Percentiles rank a stretch among this genome's conserved stretches.
phyloP scores from a whole-genome alignment of 2,113 vertebrate genomes.

The Acanthisitta chloris region DNA sequence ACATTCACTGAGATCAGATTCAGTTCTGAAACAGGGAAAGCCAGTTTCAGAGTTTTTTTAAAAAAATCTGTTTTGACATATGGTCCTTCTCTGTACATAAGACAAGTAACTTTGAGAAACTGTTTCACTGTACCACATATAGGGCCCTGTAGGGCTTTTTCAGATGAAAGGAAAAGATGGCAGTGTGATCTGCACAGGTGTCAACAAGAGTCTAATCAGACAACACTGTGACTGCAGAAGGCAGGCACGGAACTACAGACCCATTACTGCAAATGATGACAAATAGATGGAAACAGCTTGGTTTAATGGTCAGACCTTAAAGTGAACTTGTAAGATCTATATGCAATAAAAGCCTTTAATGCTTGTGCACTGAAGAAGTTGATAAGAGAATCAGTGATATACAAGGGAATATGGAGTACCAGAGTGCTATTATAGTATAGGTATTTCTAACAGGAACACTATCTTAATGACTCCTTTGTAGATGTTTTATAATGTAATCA shows the following conservation, averaged over 20 bases:
- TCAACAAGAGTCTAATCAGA: slow-evolving; percentile 19
- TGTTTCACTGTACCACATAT: not conserved
- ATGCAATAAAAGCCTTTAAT: slow-evolving; percentile 45
- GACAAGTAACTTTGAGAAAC: slow-evolving; percentile 23
- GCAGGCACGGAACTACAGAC: not conserved
- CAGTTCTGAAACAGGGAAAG: not conserved
- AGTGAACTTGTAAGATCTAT: slow-evolving; percentile 42
- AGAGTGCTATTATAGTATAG: not conserved
- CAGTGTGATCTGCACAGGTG: not conserved
- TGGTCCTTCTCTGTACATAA: not conserved
- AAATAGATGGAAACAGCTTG: slow-evolving; percentile 33
- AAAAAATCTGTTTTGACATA: not conserved
- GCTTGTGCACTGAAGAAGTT: not conserved
- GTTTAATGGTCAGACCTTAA: slow-evolving; percentile 50
- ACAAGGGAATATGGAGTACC: not conserved
- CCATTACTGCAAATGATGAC: slow-evolving; percentile 49
- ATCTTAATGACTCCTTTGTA: not conserved
- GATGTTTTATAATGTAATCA: not conserved
- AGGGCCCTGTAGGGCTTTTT: slow-evolving; percentile 35
- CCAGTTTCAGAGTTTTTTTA: not conserved
- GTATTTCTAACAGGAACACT: not conserved
- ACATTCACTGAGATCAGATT: not conserved
- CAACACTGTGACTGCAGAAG: not conserved
- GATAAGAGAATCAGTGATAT: slow-evolving; percentile 18
- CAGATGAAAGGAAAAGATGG: slow-evolving; percentile 8